Percentiles rank a stretch among this genome's conserved stretches.
phyloP scores from a whole-genome alignment of 2,888 invertebrate genomes.

The Geotrupes spiniger region DNA sequence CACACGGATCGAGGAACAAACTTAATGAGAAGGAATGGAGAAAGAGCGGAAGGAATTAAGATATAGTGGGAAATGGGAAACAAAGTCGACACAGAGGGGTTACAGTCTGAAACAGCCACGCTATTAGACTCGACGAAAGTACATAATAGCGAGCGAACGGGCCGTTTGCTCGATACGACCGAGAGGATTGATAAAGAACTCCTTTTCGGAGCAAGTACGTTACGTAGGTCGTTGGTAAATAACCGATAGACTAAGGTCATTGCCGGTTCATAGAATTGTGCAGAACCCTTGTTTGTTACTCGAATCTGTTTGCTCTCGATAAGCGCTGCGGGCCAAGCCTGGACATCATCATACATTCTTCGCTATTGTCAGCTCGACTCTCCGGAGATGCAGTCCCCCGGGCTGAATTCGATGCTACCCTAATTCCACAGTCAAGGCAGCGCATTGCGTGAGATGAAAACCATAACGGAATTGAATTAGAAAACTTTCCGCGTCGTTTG shows the following conservation, averaged over 20 bases:
- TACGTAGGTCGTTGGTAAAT: slow-evolving; percentile 13
- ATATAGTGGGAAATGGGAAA: slow-evolving; percentile 43
- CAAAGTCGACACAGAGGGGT: slow-evolving; percentile 37
- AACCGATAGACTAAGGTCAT: slow-evolving; percentile 10
- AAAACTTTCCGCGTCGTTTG: slow-evolving; percentile 36
- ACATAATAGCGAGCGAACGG: slow-evolving; percentile 36
- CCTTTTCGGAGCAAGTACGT: slow-evolving; percentile 19
- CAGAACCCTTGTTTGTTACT: neutral
- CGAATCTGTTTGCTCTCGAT: slow-evolving; percentile 22
- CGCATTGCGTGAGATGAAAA: slow-evolving; percentile 38
- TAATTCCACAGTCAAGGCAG: slow-evolving; percentile 35
- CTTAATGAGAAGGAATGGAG: slow-evolving; percentile 45
- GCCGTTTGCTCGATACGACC: slow-evolving; percentile 31
- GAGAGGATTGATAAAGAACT: slow-evolving; percentile 33
- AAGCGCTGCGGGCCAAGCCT: slow-evolving; percentile 19
- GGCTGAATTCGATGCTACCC: slow-evolving; percentile 29
- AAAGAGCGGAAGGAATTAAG: slow-evolving; percentile 43
- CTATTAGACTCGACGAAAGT: slow-evolving; percentile 35
- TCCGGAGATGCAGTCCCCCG: slow-evolving; percentile 25
- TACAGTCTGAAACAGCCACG: slow-evolving; percentile 38
- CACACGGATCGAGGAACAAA: slow-evolving; percentile 28
- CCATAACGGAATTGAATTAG: slow-evolving; percentile 39
- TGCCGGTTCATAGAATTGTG: neutral
- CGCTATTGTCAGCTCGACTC: slow-evolving; percentile 33
- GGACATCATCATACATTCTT: slow-evolving; percentile 28